Percentiles rank a stretch among this genome's conserved stretches.
Conservation (phyloP, 2,888 invertebrate species). For the Pogonocherus hispidulus region DNA sequence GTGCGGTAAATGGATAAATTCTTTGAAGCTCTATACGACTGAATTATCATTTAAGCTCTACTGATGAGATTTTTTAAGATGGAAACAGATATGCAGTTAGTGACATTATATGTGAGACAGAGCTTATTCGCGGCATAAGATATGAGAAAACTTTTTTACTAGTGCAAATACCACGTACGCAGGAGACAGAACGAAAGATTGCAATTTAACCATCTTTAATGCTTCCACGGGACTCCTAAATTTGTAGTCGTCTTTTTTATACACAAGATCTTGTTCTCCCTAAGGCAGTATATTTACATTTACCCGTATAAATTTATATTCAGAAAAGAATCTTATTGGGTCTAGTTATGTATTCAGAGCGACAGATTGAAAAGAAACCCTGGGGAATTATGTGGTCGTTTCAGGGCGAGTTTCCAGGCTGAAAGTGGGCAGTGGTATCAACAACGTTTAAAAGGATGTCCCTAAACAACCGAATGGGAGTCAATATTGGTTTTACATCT, state of each 20-base stretch:
- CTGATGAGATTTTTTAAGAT: too few relatives aligned
- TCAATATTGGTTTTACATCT: not conserved
- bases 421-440: slow-evolving; percentile 34
- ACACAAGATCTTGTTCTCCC: slow-evolving; percentile 39
- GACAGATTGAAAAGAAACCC: slow-evolving; percentile 62
- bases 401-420: slow-evolving; percentile 20
- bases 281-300: slow-evolving; percentile 43
- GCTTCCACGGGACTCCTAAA: not conserved
- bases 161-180: too few relatives aligned
- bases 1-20: too few relatives aligned
- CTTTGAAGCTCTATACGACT: too few relatives aligned
- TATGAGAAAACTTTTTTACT: too few relatives aligned
- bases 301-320: slow-evolving; percentile 43
- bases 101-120: too few relatives aligned
- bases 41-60: too few relatives aligned
- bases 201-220: not conserved
- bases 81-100: too few relatives aligned
- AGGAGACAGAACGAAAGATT: not conserved
- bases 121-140: too few relatives aligned
- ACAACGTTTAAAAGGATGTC: slow-evolving; percentile 23
- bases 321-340: slow-evolving; percentile 49
- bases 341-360: slow-evolving; percentile 56
- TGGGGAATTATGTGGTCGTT: slow-evolving; percentile 48
- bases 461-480: slow-evolving; percentile 10
- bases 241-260: slow-evolving; percentile 29